A percentile compares a stretch with the other conserved stretches of the same genome.
Evolutionary conservation across 2,797 vertebrate genomes (phyloP).

Genomic region (Carapus acus): DNA sequence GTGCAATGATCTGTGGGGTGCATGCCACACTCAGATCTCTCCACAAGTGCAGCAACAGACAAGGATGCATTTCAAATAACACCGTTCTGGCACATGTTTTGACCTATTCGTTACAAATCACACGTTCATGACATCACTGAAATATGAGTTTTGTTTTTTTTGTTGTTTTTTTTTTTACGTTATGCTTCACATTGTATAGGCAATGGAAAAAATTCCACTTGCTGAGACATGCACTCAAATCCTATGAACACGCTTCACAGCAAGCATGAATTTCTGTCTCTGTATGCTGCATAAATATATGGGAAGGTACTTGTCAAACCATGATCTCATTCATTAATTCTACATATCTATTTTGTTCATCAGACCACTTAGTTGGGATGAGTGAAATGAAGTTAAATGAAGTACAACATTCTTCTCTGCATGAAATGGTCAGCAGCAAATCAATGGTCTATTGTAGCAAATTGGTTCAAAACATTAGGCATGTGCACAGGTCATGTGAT

Average conservation of each 20-base stretch:
- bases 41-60: constrained; percentile 6
- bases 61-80: neutral
- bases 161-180: no score
- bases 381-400: no score
- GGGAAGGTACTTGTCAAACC: no score
- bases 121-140: neutral
- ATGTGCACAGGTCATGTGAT: neutral
- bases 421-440: neutral
- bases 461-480: constrained; percentile 27
- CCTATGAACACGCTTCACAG: no score
- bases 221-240: no score
- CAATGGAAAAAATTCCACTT: neutral
- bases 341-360: no score
- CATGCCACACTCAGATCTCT: constrained; percentile 14
- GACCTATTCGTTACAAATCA: neutral
- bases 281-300: no score
- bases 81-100: constrained; percentile 17
- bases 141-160: neutral
- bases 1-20: constrained; percentile 1
- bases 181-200: neutral
- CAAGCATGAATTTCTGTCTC: no score
- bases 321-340: no score
- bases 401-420: no score
- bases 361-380: no score
- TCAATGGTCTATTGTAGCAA: neutral